Evolutionary conservation across 2,888 invertebrate species (phyloP).

Genomic region (Tipula confusa): DNA sequence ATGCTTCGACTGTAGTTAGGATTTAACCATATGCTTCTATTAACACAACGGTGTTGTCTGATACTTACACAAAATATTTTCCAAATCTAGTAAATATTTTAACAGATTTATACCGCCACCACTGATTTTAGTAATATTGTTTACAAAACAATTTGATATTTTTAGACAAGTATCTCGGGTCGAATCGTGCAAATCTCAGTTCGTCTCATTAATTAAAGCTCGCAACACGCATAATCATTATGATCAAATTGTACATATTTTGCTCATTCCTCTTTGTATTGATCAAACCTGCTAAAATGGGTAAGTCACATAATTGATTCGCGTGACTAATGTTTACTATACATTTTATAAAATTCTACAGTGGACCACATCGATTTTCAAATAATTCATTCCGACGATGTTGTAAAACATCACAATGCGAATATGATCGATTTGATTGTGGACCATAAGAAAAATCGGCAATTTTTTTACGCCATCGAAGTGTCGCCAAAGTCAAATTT

Average conservation of each 20-base stretch:
- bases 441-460: background rate
- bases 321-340: no score
- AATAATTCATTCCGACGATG: background rate
- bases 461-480: constrained; percentile 21
- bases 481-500: background rate
- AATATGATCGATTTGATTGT: background rate
- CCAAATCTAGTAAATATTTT: no score
- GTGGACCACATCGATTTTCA: background rate
- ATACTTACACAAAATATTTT: no score
- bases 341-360: no score
- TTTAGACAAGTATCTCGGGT: no score
- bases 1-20: no score
- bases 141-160: no score
- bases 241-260: background rate
- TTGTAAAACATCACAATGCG: background rate
- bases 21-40: no score
- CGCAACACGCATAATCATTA: background rate
- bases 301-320: background rate
- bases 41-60: no score
- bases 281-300: background rate
- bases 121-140: no score
- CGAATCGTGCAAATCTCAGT: no score
- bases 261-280: background rate
- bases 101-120: no score
- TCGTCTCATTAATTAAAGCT: background rate